Base-by-base conservation (phyloP, 2,888 invertebrate genomes). In the Melieria omissa region DNA sequence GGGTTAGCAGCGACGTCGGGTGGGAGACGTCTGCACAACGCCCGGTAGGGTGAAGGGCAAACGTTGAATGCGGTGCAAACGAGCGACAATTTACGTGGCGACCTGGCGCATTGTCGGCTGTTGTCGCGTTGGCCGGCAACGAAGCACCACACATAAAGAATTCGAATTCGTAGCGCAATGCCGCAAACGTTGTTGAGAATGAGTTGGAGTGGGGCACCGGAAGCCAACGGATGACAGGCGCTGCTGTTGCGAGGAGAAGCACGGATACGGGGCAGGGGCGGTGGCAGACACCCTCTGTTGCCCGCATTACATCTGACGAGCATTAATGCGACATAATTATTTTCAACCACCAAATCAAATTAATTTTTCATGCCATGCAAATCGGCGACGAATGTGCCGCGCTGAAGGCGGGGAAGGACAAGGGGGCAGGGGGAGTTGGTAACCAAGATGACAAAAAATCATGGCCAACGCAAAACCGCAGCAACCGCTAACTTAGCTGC, bases 301-400 rank as follows among this genome's bases (percentile, higher is more conserved):
- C 68, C 54, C 62, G 55, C 55, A 69, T 69, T 69, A 67, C 52
- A 29, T 52, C 44, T 67, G 60, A 52, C 61, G 67, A 76, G 76
- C 76, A 78, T 78, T 78, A 77, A 78, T 78, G 78, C 77, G 77
- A 76, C 78, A 79, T 79, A 79, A 79, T 79, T 79, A 79, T 76
- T 75, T 76, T 75, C 78, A 78, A 79, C 78, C 78, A 79, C 78
- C 77, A 77, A 78, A 78, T 75, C 78, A 75, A 79, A 78, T 78
- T 78, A 78, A 79, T 78, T 77, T 76, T 76, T 76, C 74, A 76
- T 74, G 72, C 75, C 71, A 55, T 72, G 73, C 72, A 74, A 76
- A 29, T 29, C 29, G 29, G 29, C 29, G 29, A 29, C 29, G 29
- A 62, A 67, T 58, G 42, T 49, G 42, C 16, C 44, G 46, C 63